Conservation (phyloP, 2,888 invertebrate genomes). For the Cylloceria caligata region DNA sequence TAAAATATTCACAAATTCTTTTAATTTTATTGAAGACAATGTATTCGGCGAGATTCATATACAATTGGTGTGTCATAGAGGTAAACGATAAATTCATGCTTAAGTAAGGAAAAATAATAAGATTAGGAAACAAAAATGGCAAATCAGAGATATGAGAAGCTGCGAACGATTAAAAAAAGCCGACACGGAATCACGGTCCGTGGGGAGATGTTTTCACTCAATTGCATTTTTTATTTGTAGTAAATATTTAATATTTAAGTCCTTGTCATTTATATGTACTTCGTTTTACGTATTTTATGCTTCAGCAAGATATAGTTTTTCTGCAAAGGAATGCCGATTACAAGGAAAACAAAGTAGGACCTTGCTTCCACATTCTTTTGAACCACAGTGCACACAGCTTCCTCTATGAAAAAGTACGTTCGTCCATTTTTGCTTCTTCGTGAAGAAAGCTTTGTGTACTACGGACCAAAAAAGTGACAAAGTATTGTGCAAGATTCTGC, state of each 20-base stretch:
- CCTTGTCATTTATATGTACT: background rate
- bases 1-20: slow-evolving; percentile 11
- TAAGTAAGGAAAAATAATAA: background rate
- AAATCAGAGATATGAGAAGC: background rate
- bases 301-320: background rate
- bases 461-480: no score
- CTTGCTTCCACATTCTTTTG: no score
- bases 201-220: background rate
- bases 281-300: background rate
- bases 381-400: no score
- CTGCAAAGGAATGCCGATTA: background rate
- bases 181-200: background rate
- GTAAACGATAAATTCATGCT: background rate
- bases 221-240: background rate
- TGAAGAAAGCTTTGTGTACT: no score
- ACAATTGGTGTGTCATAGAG: background rate
- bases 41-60: background rate
- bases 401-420: no score
- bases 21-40: background rate
- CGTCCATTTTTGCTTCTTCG: no score
- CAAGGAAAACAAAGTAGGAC: background rate
- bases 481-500: no score
- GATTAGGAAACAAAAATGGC: background rate
- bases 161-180: background rate
- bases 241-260: background rate